Percentiles rank a stretch among this genome's conserved stretches.
These are phyloP conservation scores for Apocheima hispidaria DNA, from an alignment of 2,888 invertebrate species.

Conservation along the genomic window DNA sequence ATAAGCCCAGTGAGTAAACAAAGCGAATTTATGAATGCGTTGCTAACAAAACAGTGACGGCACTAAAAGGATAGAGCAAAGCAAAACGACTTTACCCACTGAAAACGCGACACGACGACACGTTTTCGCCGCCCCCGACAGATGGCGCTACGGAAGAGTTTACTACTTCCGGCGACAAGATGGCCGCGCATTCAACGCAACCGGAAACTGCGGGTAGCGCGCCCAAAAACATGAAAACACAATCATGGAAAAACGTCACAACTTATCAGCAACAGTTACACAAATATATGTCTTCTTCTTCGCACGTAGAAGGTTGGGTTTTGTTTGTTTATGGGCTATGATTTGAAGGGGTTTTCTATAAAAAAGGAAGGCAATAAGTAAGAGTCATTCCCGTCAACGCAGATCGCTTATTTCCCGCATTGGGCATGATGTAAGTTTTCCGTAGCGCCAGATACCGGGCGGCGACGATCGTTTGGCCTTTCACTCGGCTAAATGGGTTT, in stretches of 20 bases:
- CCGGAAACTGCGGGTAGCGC: conserved; percentile 77
- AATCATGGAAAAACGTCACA: conserved; percentile 30
- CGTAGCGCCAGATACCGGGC: conserved; percentile 73
- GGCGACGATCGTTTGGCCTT: conserved; percentile 68
- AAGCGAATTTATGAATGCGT: conserved; percentile 40
- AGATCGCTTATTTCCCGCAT: conserved; percentile 81
- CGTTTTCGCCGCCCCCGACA: conserved; percentile 64
- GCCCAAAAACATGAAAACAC: conserved; percentile 69
- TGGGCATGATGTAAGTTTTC: conserved; percentile 80
- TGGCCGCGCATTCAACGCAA: conserved; percentile 77
- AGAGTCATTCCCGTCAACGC: conserved; percentile 69
- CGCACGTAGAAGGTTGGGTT: fast-evolving
- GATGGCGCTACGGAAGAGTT: conserved; percentile 81
- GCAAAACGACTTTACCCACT: conserved; percentile 52
- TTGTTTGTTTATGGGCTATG: conserved; percentile 2
- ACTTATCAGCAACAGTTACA: not conserved
- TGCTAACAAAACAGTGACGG: conserved; percentile 34
- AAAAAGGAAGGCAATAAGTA: conserved; percentile 64
- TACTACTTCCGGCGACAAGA: conserved; percentile 85
- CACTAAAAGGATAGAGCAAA: conserved; percentile 58
- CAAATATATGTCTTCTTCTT: conserved; percentile 22
- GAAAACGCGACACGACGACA: conserved; percentile 52
- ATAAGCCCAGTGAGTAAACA: conserved; percentile 36
- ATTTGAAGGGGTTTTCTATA: conserved; percentile 39
- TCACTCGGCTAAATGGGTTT: conserved; percentile 52